Evolutionary conservation across 2,113 vertebrate genomes (phyloP), one percentile per base, ranked within the genome.

Genomic region (Holacanthus passer): DNA sequence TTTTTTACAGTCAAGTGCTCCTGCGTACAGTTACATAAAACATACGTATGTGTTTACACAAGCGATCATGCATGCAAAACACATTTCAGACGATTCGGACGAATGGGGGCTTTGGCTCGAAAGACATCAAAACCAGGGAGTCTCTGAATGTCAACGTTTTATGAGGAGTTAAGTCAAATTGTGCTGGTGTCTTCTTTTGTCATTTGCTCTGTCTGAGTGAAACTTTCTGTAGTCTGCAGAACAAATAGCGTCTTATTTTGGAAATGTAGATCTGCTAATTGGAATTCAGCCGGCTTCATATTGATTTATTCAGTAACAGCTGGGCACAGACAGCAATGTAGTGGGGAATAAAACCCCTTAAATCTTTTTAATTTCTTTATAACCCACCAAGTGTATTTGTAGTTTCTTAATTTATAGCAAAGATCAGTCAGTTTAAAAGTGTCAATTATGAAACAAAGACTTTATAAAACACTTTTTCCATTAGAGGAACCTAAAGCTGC

Each of bases 221-320:
- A 76, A 77, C 72, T 53, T 75, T 27, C 29, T 70, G 41, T 10
- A 13, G 67, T 74, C 24, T 53, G 64, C 66, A 41, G 45, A 81
- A 85, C 65, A 82, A 80, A 68, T 37, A 24, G 50, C 58, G 52
- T 73, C 53, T 48, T 84, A 59, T 81, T 84, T 73, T 62, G 68
- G 7, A 82, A 82, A 78, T 77, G 76, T 69, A 58, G 39, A 67
- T 75, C 39, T 29, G 12, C 55, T 86, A 64, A 82, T 85, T 87
- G 53, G 43, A 70, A 83, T 88, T 89, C 70, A 77, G 52, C 37
- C 32, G n/a, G 48, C 47, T 75, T 80, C 66, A 39, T 52, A 48
- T 76, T 90, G 85, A 86, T 88, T 91, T 83, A 90, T 87, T 64
- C 65, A 62, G 55, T 48, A 90, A 84, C 89, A 91, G 85, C 82